Evolutionary conservation across 2,797 vertebrate species (phyloP), one percentile per base, ranked within the genome.

Genomic region (Cygnus olor): DNA sequence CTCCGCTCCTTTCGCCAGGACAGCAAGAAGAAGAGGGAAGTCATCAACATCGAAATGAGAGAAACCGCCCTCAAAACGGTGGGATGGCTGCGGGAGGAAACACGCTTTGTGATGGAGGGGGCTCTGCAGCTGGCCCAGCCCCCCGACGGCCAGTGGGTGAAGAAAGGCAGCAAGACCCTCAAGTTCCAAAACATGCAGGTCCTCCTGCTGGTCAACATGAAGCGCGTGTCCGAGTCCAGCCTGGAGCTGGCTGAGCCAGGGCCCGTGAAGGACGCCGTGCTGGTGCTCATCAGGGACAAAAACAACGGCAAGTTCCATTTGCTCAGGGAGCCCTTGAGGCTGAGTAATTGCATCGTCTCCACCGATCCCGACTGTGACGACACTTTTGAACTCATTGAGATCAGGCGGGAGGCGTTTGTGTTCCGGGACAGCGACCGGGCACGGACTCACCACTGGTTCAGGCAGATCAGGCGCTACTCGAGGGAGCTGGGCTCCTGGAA

Each of bases 161-260:
- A 98, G 95, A 99, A 99, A 79, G 99, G 99, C 68, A 99, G 98
- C 97, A 98, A 98, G 95, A 98, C 98, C 28, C 98, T 99, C 47
- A 99, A 99, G 97, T 99, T 99, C 96, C 99, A 99, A 89, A 99
- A 98, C 32, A 98, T 99, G 93, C 99, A 99, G 93, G 99, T 98
- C 70, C 98, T 99, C 63, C 98, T 99, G 54, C 98, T 99, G 98
- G 98, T 99, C 87, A 98, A 98, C 91, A 98, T 98, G 28, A 98
- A 98, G 69, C 97, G 98, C 3, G 89, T 85, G 2, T 94, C 98
- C 0, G 98, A 98, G 20, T 96, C 96, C 49, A 95, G 97, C 73
- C 90, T 95, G 47, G 97, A 98, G 27, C 94, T 91, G 17, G 91
- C 93, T 0, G 95, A 97, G 40, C 97, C 95, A 17, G 98, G 98